A percentile compares a stretch with the other conserved stretches of the same genome.
Conservation (phyloP, 2,797 vertebrate species). For the Tarsius wallacei region DNA sequence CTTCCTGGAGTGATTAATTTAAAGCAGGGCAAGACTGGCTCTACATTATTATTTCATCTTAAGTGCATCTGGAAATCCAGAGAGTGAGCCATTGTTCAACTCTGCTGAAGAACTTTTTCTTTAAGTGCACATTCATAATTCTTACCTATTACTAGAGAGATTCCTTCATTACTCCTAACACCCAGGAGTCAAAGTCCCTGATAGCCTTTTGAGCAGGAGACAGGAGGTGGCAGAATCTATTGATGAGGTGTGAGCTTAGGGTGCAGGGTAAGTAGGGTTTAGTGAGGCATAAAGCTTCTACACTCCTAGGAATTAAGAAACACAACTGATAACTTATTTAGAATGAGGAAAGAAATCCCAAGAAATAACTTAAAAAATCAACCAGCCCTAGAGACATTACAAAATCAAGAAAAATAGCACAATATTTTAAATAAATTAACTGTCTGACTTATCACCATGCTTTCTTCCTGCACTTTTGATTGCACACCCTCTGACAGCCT, state of each 20-base stretch:
- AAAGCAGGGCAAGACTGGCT: conserved; percentile 76
- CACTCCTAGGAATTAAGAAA: not conserved
- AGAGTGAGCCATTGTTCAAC: conserved; percentile 75
- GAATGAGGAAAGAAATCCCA: conserved; percentile 38
- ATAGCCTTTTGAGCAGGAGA: not conserved
- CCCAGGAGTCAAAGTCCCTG: no score
- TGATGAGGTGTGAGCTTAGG: not conserved
- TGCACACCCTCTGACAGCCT: not conserved
- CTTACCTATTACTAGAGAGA: not conserved
- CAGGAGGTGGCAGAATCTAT: not conserved
- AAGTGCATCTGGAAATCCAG: conserved; percentile 82
- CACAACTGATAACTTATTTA: not conserved
- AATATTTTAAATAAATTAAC: not conserved
- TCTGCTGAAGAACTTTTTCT: conserved; percentile 22
- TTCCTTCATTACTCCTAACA: not conserved
- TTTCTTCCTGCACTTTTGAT: not conserved
- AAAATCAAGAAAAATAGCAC: not conserved
- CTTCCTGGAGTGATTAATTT: conserved; percentile 83
- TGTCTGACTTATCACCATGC: not conserved
- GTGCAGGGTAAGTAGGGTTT: not conserved
- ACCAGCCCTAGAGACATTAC: not conserved
- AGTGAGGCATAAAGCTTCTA: not conserved
- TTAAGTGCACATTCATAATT: conserved; percentile 24
- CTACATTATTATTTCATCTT: conserved; percentile 80
- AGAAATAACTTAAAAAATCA: not conserved